Conservation (phyloP, 2,888 invertebrate genomes). For the Deroplatys truncata region DNA sequence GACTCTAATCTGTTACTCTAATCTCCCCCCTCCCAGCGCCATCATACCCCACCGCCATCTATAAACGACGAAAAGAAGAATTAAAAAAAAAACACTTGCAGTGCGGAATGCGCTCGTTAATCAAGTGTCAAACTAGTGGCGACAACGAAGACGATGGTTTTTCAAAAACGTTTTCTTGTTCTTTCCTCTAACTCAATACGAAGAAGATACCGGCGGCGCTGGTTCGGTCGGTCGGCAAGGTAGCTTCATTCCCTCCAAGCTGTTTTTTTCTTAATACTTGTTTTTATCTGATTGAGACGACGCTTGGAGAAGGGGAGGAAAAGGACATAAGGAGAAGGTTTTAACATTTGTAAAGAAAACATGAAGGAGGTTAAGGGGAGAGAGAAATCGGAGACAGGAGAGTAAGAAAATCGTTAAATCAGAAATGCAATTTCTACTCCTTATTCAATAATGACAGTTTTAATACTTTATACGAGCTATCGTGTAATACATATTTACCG, state of each 20-base stretch:
- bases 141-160: constrained; percentile 2
- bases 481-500: too few species aligned
- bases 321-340: not conserved
- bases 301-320: not conserved
- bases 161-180: constrained; percentile 4
- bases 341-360: not conserved
- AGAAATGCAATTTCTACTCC: not conserved
- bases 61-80: not conserved
- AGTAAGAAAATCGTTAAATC: not conserved
- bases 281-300: constrained; percentile 12
- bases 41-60: constrained; percentile 1
- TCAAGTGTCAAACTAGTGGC: constrained; percentile 7
- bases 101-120: constrained; percentile 12
- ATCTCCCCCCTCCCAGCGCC: not conserved
- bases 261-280: not conserved
- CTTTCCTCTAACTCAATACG: not conserved
- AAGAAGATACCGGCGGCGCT: not conserved
- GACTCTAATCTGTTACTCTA: constrained; percentile 5
- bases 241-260: not conserved
- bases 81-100: not conserved
- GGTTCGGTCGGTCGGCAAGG: not conserved
- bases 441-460: not conserved
- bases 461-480: not conserved
- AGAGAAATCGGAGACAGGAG: not conserved
- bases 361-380: not conserved